phyloP scores from a whole-genome alignment of 1,140 invertebrate species.

The Gryllus bimaculatus region DNA sequence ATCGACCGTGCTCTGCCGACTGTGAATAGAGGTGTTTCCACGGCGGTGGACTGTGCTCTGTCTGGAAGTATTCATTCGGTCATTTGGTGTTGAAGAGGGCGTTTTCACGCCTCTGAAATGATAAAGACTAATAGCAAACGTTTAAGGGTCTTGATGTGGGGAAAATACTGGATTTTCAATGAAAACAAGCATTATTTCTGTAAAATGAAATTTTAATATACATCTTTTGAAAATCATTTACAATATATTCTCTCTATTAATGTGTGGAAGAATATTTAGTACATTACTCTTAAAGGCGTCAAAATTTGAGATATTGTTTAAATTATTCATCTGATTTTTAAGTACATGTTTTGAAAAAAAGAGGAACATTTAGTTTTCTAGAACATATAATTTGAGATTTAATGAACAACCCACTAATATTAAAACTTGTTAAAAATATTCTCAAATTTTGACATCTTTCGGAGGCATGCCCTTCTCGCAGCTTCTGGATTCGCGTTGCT shows the following conservation, averaged over 20 bases:
- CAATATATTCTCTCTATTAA: slow-evolving; percentile 1
- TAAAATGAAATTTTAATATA: not conserved
- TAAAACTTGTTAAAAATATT: not conserved
- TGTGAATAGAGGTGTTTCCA: too few species aligned
- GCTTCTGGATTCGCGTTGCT: not conserved
- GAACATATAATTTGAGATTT: too few species aligned
- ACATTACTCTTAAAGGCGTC: not conserved
- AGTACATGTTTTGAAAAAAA: not conserved
- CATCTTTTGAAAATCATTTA: slow-evolving; percentile 6
- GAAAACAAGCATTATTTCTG: not conserved
- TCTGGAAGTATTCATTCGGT: too few species aligned
- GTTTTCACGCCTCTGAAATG: too few species aligned
- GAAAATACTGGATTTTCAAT: not conserved
- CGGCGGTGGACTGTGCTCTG: too few species aligned
- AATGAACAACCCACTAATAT: not conserved
- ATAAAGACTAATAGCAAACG: too few species aligned
- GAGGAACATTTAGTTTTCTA: not conserved
- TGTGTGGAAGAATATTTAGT: slow-evolving; percentile 5
- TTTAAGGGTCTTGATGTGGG: too few species aligned
- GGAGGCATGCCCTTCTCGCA: not conserved
- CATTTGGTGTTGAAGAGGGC: too few species aligned
- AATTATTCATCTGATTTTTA: not conserved
- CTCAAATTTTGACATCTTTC: not conserved
- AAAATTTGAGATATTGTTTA: not conserved
- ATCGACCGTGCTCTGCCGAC: too few species aligned